Conservation (phyloP, 1,140 invertebrate species). For the Drosophila setifemur region DNA sequence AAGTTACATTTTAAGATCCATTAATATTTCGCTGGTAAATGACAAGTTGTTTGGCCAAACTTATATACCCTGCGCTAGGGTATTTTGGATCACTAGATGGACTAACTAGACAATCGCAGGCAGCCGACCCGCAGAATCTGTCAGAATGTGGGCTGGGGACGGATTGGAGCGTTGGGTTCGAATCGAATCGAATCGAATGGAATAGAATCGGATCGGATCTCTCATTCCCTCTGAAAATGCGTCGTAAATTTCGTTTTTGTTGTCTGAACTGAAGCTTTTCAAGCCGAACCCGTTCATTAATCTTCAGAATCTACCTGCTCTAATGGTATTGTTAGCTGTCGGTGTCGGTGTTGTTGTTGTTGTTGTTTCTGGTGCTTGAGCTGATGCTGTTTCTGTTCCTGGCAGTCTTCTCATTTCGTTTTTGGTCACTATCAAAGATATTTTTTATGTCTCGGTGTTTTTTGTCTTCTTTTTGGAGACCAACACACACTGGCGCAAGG, state of each 20-base stretch:
- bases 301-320: constrained; percentile 74
- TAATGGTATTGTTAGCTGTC: constrained; percentile 61
- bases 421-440: constrained; percentile 36
- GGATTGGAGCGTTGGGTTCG: constrained; percentile 1
- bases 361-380: too few relatives aligned
- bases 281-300: constrained; percentile 69
- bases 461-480: constrained; percentile 17
- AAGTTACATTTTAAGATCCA: too few relatives aligned
- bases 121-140: constrained; percentile 27
- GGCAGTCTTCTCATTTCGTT: constrained; percentile 31
- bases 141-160: constrained; percentile 37
- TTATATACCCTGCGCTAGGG: neutral
- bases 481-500: constrained; percentile 1
- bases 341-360: neutral
- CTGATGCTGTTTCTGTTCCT: constrained; percentile 22
- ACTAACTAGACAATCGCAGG: constrained; percentile 20
- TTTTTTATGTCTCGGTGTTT: constrained; percentile 30
- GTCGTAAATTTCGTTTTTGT: constrained; percentile 59
- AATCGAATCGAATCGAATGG: neutral
- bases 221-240: constrained; percentile 27
- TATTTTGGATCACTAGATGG: neutral
- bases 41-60: too few relatives aligned
- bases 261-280: constrained; percentile 49
- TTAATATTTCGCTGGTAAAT: too few relatives aligned
- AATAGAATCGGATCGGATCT: constrained; percentile 10